Evolutionary conservation across 2,113 vertebrate species (phyloP).

Genomic region (Psittacus erithacus): DNA sequence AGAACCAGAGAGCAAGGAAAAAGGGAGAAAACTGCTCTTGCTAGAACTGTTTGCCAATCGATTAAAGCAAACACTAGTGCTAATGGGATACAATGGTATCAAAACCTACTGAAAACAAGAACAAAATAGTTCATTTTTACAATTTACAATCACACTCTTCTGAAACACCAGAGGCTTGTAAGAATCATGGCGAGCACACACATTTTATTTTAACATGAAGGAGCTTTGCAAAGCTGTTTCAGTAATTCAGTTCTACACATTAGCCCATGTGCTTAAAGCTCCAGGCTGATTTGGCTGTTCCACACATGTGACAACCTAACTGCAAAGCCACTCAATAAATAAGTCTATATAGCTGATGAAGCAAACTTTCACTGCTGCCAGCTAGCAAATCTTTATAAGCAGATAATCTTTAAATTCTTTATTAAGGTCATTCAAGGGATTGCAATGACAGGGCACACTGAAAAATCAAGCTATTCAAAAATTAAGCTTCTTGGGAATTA

Average conservation of each 20-base stretch:
- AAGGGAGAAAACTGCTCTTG: neutral
- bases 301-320: neutral
- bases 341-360: constrained; percentile 16
- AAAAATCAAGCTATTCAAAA: neutral
- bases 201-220: neutral
- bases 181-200: neutral
- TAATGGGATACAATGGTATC: neutral
- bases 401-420: constrained; percentile 34
- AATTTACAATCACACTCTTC: neutral
- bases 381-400: constrained; percentile 25
- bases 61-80: neutral
- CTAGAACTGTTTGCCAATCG: neutral
- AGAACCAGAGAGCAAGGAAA: neutral
- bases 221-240: neutral
- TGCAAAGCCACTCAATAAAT: constrained; percentile 45
- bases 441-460: neutral
- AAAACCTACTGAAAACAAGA: neutral
- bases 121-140: neutral
- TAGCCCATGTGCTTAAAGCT: neutral
- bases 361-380: neutral
- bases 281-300: neutral
- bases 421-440: constrained; percentile 8
- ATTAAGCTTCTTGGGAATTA: neutral
- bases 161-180: neutral
- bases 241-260: neutral